Conservation (phyloP, 2,797 vertebrate species). For the Gallirallus australis region DNA sequence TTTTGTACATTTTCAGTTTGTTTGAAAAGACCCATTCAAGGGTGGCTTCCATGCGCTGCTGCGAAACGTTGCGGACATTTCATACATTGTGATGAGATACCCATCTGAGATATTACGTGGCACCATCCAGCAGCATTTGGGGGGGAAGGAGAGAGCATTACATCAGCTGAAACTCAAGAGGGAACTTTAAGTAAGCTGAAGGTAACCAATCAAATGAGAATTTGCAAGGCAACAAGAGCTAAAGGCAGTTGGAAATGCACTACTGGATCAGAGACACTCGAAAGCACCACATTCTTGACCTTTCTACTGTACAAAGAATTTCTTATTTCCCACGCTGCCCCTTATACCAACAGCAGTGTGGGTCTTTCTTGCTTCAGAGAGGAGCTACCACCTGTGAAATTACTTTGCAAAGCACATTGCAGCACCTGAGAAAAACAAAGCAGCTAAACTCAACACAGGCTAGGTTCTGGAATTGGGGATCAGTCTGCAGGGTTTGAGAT, state of each 20-base stretch:
- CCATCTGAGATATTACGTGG: not conserved
- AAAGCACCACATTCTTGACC: not conserved
- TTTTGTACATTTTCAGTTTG: not conserved
- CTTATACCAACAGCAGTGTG: not conserved
- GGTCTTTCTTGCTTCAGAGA: not conserved
- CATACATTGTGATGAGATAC: not conserved
- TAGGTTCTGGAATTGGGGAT: not conserved
- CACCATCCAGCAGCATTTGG: not conserved
- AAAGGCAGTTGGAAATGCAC: not conserved
- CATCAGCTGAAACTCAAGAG: not conserved
- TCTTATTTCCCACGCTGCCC: not conserved
- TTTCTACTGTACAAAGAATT: not conserved
- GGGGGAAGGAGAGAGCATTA: not conserved
- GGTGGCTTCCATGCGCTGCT: not conserved
- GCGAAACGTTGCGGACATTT: not conserved
- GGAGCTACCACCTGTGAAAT: not conserved
- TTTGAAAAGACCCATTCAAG: not conserved
- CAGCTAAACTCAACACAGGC: not conserved
- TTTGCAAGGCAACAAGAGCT: not conserved
- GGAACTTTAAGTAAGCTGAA: not conserved
- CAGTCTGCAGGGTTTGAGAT: not conserved
- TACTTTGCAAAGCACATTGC: not conserved
- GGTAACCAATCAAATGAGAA: not conserved
- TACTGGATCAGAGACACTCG: not conserved
- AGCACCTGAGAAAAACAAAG: not conserved